Base-by-base conservation (phyloP, 2,113 vertebrate genomes). In the Syngnathus scovelli region DNA sequence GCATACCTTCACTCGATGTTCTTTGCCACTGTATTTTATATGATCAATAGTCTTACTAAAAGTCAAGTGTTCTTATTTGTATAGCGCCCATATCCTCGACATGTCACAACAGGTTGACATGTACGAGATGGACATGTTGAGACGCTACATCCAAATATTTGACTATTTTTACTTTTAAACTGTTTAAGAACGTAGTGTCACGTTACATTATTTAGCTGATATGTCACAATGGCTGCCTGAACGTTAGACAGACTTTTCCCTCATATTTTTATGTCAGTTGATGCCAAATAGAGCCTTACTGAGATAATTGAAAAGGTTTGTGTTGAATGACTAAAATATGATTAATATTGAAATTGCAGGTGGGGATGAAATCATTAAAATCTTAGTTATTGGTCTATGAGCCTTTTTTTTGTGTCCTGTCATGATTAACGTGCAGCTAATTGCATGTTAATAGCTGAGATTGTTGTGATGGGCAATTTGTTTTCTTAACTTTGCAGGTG, bases 21-120 rank as follows among this genome's bases (percentile, higher is more conserved):
- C 19, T 21, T 61, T 38, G 37, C 0, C 12, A 27, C 6, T 23
- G 6, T 33, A 36, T 23, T 27, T 54, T 56, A 27, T 4, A 41
- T 21, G 7, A 16, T 58, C 27, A 3, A 11, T 37, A 18, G 2
- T 36, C 27, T 18, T 37, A 16, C 1, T 7, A 59, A 36, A 48
- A 48, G 44, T 16, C 54, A 56, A 55, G 37, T 11, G 38, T 10
- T 39, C 1, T 2, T 11, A 13, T 62, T 43, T 44, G n/a, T 62
- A 13, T 21, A 44, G 7, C n/a, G 39, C n/a, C 41, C 41, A 27
- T 62, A 16, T 44, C 7, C 1, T 44, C 41, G 19, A 65, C 33
- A 12, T 21, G 63, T 36, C 63, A 65, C 46, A 65, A 38, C 63
- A 51, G 46, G 46, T 65, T 65, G 36, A 48, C 10, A 52, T 36